Conservation (phyloP, 2,888 invertebrate species). For the Phlogophora meticulosa region DNA sequence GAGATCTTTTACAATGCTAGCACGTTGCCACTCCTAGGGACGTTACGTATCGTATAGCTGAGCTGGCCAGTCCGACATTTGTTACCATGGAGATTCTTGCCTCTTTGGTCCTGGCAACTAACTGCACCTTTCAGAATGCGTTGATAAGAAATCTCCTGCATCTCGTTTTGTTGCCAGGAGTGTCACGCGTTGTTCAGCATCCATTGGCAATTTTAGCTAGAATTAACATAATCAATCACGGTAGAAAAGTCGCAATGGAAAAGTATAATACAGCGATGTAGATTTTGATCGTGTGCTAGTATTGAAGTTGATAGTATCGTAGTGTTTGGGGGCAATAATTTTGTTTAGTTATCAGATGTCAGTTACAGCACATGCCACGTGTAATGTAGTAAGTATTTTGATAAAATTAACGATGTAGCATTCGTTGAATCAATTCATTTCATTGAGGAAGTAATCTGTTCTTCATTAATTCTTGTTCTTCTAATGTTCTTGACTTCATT, state of each 20-base stretch:
- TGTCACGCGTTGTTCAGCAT: slow-evolving; percentile 16
- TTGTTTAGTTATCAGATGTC: not conserved
- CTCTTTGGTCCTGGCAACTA: not conserved
- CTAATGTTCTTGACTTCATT: not conserved
- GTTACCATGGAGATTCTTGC: not conserved
- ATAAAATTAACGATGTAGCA: slow-evolving; percentile 11
- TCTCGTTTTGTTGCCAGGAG: not conserved
- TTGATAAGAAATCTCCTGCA: slow-evolving; percentile 30
- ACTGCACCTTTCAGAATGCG: not conserved
- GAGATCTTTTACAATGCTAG: slow-evolving; percentile 7
- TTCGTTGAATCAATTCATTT: slow-evolving; percentile 1
- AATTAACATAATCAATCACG: slow-evolving; percentile 14
- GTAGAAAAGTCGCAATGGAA: slow-evolving; percentile 12
- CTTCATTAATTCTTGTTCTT: not conserved
- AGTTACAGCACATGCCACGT: not conserved
- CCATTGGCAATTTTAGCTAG: slow-evolving; percentile 22
- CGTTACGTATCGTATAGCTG: not conserved
- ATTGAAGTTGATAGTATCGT: not conserved
- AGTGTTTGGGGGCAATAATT: slow-evolving; percentile 6
- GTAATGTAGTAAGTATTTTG: slow-evolving; percentile 1
- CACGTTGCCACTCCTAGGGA: not conserved
- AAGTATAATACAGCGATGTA: slow-evolving; percentile 8
- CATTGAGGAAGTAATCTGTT: not conserved
- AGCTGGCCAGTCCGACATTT: not conserved
- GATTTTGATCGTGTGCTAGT: slow-evolving; percentile 4